Evolutionary conservation across 2,113 vertebrate species (phyloP).

Genomic region (Prionailurus viverrinus): DNA sequence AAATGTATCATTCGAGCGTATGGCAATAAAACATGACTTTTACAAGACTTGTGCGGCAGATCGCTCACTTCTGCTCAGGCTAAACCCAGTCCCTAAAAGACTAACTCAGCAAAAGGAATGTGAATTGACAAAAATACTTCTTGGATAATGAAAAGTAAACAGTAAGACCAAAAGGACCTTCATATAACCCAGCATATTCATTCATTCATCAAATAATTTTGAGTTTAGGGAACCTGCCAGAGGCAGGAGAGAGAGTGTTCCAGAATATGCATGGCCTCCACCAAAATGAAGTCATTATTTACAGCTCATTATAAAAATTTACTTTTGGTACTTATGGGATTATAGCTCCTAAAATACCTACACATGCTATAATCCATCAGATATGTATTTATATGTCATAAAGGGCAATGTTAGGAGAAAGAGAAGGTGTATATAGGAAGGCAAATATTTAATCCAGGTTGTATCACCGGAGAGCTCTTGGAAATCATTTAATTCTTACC

Average conservation of each 20-base stretch:
- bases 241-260: background rate
- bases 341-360: background rate
- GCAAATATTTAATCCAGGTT: background rate
- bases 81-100: background rate
- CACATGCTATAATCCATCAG: background rate
- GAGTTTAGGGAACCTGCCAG: background rate
- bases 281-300: background rate
- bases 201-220: conserved; percentile 27
- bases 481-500: conserved; percentile 18
- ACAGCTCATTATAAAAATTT: background rate
- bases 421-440: background rate
- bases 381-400: background rate
- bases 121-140: background rate
- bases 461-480: background rate
- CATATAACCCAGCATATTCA: background rate
- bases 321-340: background rate
- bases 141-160: background rate
- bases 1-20: background rate
- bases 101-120: background rate
- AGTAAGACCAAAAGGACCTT: background rate
- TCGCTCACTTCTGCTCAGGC: background rate
- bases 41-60: background rate
- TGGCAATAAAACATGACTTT: background rate
- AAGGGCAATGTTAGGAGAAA: background rate
- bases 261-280: background rate